phyloP scores from a whole-genome alignment of 1,140 invertebrate species.

The Notospermus geniculatus region DNA sequence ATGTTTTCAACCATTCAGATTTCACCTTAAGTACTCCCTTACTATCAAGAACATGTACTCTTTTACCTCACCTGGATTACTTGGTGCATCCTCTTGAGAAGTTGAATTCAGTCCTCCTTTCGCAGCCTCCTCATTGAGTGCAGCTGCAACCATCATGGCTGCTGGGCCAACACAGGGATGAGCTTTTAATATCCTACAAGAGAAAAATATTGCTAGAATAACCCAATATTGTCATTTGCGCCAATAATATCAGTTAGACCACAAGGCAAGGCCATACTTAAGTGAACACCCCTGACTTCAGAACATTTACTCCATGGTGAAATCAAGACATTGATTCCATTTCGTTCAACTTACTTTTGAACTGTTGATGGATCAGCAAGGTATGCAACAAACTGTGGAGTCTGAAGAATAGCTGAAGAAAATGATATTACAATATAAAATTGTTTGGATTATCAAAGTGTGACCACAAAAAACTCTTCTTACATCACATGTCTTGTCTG shows the following conservation, averaged over 20 bases:
- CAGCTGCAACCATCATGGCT: slow-evolving; percentile 34
- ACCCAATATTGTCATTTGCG: no score
- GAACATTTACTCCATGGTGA: background rate
- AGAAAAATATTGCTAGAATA: slow-evolving; percentile 1
- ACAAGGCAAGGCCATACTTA: background rate
- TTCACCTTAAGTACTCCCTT: no score
- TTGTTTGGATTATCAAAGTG: no score
- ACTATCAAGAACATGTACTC: no score
- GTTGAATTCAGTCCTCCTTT: slow-evolving; percentile 20
- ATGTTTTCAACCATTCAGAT: no score
- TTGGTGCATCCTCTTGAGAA: slow-evolving; percentile 10
- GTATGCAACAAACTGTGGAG: slow-evolving; percentile 28
- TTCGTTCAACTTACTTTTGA: slow-evolving; percentile 19
- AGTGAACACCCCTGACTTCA: background rate
- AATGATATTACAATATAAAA: background rate
- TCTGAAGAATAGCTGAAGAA: slow-evolving; percentile 29
- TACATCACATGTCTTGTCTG: no score
- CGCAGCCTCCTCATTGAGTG: slow-evolving; percentile 37
- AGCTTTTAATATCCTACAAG: slow-evolving; percentile 43
- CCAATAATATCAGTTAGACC: background rate
- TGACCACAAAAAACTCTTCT: no score
- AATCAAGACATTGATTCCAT: slow-evolving; percentile 4
- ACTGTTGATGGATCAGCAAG: slow-evolving; percentile 23
- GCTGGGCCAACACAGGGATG: slow-evolving; percentile 48
- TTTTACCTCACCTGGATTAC: background rate